phyloP scores from a whole-genome alignment of 2,797 vertebrate species.

The Anas georgica region DNA sequence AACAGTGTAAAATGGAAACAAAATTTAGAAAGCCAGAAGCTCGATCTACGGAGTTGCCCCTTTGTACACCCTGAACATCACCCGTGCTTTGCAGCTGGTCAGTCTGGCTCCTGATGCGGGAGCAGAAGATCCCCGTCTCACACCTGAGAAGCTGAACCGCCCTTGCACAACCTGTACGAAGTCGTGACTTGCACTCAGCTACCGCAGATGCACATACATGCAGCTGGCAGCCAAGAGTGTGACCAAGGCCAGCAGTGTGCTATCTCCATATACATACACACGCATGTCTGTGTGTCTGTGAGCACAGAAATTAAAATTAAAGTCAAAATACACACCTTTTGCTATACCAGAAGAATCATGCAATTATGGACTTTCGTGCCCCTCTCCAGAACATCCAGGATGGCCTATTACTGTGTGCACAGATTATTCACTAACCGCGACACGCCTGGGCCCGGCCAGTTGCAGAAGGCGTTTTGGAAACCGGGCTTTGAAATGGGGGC shows the following conservation, averaged over 20 bases:
- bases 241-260: not conserved
- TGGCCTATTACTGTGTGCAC: not conserved
- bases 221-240: not conserved
- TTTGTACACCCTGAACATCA: not conserved
- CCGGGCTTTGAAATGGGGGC: too few relatives aligned
- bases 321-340: not conserved
- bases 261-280: not conserved
- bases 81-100: not conserved
- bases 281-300: fast-evolving
- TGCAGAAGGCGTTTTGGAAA: too few relatives aligned
- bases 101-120: not conserved
- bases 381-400: not conserved
- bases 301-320: not conserved
- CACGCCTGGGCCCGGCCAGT: not conserved
- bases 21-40: not conserved
- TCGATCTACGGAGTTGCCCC: fast-evolving
- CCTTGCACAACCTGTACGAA: too few relatives aligned
- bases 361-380: not conserved
- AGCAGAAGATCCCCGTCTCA: not conserved
- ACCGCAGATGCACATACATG: fast-evolving
- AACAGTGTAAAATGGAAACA: not conserved
- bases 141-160: not conserved
- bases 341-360: not conserved
- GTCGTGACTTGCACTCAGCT: not conserved
- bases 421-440: not conserved